Base-by-base conservation (phyloP, 2,113 vertebrate species). In the Brachypteracias leptosomus region DNA sequence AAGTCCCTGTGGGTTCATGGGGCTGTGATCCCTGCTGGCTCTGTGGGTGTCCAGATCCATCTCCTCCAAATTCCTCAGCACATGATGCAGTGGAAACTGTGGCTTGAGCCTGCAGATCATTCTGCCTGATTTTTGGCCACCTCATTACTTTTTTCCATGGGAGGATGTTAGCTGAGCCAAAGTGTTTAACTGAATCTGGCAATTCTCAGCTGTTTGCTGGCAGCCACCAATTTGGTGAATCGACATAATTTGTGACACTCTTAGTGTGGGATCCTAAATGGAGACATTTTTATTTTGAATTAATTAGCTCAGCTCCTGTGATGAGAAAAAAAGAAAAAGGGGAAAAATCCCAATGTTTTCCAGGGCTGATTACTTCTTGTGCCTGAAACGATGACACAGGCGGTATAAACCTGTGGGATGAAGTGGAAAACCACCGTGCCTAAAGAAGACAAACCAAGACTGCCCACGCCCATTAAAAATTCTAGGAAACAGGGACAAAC, bases 11-110 rank as follows among this genome's bases (percentile, higher is more conserved):
- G 70, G 83, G 72, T 51, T 77, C 0, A 0, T 1, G 8, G 40
- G 31, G 28, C 68, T 86, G 61, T 0, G 3, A 85, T 92, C 70
- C 70, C 75, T 88, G 35, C 76, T 94, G 75, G 25, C 95, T 92
- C 90, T n/a, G 88, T 96, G 96, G 96, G 95, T 96, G 96, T 97
- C 62, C 57, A 0, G 38, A 89, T 80, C 74, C 93, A 96, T 78
- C 88, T 79, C 77, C 66, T 63, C 38, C 17, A 65, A 93, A 96
- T 97, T 97, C 96, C 83, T 92, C 36, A 94, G 79, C 22, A 78
- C 95, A 95, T 90, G 94, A 96, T 96, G 95, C 88, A 97, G 90
- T 97, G 96, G 96, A 97, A 97, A 97, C 31, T 96, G 82, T 84
- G 93, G 85, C 90, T 96, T 1, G 0, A 93, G 90, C 12, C 49